A percentile compares a stretch with the other conserved stretches of the same genome.
Evolutionary conservation across 2,888 invertebrate genomes (phyloP).

Genomic region (Pyrrhosoma nymphula): DNA sequence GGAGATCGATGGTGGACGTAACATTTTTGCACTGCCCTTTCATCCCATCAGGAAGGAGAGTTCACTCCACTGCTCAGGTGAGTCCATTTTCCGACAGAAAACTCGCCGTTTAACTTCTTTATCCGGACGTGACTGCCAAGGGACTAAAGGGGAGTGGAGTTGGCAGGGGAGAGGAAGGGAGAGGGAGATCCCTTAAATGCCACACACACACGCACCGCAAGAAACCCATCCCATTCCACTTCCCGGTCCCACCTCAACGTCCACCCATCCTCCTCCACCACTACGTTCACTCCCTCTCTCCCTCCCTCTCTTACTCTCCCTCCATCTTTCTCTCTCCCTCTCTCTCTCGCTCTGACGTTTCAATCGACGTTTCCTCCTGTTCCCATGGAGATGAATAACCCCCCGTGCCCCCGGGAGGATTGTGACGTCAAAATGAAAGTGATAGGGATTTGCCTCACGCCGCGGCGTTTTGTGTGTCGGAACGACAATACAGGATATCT

Average conservation of each 20-base stretch:
- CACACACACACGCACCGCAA: background rate
- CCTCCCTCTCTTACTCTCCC: background rate
- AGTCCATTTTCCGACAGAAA: slow-evolving; percentile 65
- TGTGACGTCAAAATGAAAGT: background rate
- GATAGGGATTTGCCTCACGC: background rate
- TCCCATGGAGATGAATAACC: slow-evolving; percentile 50
- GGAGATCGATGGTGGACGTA: slow-evolving; percentile 66
- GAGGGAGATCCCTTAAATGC: background rate
- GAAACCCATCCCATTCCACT: background rate
- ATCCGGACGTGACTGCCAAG: slow-evolving; percentile 62
- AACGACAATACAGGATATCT: background rate
- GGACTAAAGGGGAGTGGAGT: background rate
- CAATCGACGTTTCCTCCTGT: slow-evolving; percentile 41
- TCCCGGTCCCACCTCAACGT: background rate
- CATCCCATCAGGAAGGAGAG: slow-evolving; percentile 64
- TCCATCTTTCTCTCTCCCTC: background rate
- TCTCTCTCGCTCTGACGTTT: slow-evolving; percentile 39
- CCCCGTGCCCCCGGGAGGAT: background rate
- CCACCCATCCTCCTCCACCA: background rate
- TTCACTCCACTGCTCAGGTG: slow-evolving; percentile 65
- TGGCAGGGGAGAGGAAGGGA: background rate
- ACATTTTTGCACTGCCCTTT: slow-evolving; percentile 64
- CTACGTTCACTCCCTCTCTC: background rate
- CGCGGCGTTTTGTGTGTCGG: background rate
- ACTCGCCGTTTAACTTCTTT: slow-evolving; percentile 66